Evolutionary conservation across 2,888 invertebrate genomes (phyloP).

Genomic region (Dugesia japonica): DNA sequence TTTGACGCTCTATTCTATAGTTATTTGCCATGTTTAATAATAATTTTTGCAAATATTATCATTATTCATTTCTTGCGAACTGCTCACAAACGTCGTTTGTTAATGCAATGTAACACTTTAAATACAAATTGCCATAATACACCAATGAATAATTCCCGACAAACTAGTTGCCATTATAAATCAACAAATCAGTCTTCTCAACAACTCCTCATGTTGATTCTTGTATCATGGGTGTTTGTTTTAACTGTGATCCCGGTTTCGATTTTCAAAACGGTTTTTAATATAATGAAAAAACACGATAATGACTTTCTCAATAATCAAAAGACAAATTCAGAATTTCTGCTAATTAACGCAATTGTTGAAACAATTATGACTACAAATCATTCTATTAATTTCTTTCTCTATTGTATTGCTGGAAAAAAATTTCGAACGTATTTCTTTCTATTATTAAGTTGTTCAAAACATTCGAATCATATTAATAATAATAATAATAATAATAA

Average conservation of each 20-base stretch:
- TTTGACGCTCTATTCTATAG: constrained; percentile 25
- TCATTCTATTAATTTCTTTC: constrained; percentile 25
- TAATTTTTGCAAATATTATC: constrained; percentile 26
- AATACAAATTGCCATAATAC: not conserved
- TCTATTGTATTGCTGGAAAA: constrained; percentile 28
- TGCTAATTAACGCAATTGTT: constrained; percentile 2
- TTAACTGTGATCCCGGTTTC: constrained; percentile 25
- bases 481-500: too few relatives aligned
- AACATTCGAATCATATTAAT: not conserved
- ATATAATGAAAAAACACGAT: not conserved
- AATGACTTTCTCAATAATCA: not conserved
- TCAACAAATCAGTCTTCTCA: constrained; percentile 1
- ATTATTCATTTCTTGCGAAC: constrained; percentile 2
- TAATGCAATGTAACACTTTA: not conserved
- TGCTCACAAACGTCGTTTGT: not conserved
- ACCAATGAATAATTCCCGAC: not conserved
- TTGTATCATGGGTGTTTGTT: constrained; percentile 30
- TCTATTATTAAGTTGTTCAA: not conserved
- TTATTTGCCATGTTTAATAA: constrained; percentile 21
- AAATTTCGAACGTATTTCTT: constrained; percentile 22
- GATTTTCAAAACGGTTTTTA: constrained; percentile 22
- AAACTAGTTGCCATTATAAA: not conserved
- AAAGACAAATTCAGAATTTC: not conserved
- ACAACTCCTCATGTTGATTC: constrained; percentile 31
- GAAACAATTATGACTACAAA: constrained; percentile 17